A percentile compares a stretch with the other conserved stretches of the same genome.
Conservation (phyloP, 1,140 invertebrate genomes). For the Drosophila tropicalis region DNA sequence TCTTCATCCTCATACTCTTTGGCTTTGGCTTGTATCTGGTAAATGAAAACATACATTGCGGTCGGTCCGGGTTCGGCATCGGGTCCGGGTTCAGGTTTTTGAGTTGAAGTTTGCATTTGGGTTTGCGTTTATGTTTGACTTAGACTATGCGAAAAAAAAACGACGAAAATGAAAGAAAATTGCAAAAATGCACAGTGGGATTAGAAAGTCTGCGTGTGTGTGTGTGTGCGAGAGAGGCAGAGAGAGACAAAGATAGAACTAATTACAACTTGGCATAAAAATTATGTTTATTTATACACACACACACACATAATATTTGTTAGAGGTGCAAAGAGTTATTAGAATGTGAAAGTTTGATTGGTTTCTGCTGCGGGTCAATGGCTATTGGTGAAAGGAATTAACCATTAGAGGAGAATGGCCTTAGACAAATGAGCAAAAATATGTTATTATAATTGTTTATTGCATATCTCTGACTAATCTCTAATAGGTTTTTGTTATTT, state of each 20-base stretch:
- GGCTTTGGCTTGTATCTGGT: conserved; percentile 63
- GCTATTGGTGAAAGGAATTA: conserved; percentile 42
- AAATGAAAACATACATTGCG: conserved; percentile 77
- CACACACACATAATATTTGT: no score
- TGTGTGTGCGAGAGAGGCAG: no score
- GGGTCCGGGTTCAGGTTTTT: conserved; percentile 23
- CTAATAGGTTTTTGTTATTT: no score
- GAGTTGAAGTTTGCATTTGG: background rate
- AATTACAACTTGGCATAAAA: conserved; percentile 2
- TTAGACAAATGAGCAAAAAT: no score
- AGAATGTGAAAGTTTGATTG: conserved; percentile 50
- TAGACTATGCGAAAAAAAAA: background rate
- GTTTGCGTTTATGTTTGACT: conserved; percentile 6
- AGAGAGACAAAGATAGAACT: background rate
- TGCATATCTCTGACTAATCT: no score
- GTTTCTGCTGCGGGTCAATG: conserved; percentile 1
- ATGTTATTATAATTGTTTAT: no score
- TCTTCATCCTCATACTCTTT: conserved; percentile 11
- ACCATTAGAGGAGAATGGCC: background rate
- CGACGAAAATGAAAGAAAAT: conserved; percentile 14
- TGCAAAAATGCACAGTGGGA: conserved; percentile 46
- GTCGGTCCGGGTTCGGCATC: conserved; percentile 37
- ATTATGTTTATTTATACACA: conserved; percentile 6
- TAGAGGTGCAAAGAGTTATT: conserved; percentile 30
- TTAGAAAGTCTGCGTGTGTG: background rate